Conservation (phyloP, 2,113 vertebrate species). For the Eudorcas thomsonii region DNA sequence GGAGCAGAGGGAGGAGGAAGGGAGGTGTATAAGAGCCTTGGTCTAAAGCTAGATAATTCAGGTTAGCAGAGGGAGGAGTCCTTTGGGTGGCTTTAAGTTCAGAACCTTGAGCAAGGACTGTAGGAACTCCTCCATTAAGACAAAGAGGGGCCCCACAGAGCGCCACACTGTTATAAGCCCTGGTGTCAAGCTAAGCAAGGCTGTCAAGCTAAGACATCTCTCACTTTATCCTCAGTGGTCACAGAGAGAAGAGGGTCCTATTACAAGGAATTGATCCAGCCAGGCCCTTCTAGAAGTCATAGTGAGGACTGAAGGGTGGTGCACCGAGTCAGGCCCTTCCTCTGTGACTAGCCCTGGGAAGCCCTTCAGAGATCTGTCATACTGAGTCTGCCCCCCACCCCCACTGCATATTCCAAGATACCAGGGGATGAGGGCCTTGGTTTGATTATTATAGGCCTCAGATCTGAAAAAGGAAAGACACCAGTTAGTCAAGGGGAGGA, state of each 20-base stretch:
- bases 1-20: no score
- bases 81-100: not conserved
- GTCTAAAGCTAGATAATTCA: not conserved
- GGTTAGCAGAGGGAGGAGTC: not conserved
- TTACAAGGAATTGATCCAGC: not conserved
- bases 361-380: not conserved
- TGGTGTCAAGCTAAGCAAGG: not conserved
- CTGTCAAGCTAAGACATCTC: not conserved
- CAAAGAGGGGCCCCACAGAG: not conserved
- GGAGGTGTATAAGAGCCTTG: not conserved
- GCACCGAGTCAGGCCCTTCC: not conserved
- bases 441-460: not conserved
- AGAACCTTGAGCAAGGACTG: not conserved
- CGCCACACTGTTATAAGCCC: not conserved
- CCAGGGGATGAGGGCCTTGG: not conserved
- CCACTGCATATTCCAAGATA: not conserved
- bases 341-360: not conserved
- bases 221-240: not conserved
- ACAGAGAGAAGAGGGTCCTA: not conserved
- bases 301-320: not conserved
- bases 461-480: not conserved
- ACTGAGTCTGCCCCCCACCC: not conserved
- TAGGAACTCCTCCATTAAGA: not conserved
- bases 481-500: not conserved
- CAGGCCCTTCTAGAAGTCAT: not conserved